These are phyloP conservation scores for Coendou prehensilis DNA, from an alignment of 2,797 vertebrate species.

Conservation along the genomic window DNA sequence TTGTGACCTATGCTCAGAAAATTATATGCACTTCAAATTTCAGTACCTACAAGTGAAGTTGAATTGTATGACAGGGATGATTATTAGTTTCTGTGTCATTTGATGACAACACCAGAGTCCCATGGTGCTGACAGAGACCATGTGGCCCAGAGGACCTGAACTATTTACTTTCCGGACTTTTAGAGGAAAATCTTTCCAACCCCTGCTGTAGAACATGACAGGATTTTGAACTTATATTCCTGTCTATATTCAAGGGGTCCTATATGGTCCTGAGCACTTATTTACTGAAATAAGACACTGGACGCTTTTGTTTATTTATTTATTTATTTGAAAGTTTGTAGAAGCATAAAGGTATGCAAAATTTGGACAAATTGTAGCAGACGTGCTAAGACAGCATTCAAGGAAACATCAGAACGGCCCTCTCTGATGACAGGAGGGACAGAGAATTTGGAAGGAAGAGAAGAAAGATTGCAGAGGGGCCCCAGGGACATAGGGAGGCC, in stretches of 20 bases:
- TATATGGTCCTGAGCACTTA: neutral
- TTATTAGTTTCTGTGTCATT: neutral
- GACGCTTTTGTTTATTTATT: neutral
- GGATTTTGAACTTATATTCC: constrained; percentile 21
- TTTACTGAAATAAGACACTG: neutral
- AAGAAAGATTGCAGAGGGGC: neutral
- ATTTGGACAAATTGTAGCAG: neutral
- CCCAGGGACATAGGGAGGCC: neutral
- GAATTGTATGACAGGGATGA: neutral
- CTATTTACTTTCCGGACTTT: neutral
- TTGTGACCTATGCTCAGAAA: neutral
- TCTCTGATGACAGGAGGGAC: neutral
- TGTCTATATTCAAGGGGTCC: neutral
- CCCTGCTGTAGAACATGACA: neutral
- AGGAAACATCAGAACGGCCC: neutral
- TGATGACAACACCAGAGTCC: neutral
- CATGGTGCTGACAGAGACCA: neutral
- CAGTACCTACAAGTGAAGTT: neutral
- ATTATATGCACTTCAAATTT: constrained; percentile 42
- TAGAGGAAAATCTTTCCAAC: neutral
- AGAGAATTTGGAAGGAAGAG: neutral
- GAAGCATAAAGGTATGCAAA: neutral
- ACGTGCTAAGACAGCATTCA: neutral
- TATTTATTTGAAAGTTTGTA: neutral
- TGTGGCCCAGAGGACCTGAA: neutral